These are phyloP conservation scores for Eudyptes chrysolophus DNA, from an alignment of 2,113 vertebrate species.

Conservation along the genomic window DNA sequence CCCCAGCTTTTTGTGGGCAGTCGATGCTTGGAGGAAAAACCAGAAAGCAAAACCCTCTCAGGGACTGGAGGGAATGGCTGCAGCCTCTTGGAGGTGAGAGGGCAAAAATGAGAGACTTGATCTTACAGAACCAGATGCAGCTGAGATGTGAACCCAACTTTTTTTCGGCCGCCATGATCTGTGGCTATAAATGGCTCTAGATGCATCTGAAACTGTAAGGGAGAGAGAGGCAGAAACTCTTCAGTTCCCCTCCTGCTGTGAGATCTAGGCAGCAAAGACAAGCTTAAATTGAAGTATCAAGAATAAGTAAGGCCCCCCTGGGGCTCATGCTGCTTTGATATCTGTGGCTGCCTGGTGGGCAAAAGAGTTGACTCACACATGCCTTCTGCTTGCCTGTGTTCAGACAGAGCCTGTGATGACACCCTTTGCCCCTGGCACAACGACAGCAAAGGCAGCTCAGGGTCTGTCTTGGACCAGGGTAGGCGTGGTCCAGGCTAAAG, in stretches of 20 bases:
- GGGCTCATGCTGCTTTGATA: background rate
- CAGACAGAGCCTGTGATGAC: background rate
- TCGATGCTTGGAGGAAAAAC: background rate
- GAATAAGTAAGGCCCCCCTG: slow-evolving; percentile 23
- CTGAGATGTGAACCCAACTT: background rate
- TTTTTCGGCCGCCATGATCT: background rate
- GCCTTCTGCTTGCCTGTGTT: background rate
- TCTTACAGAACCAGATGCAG: background rate
- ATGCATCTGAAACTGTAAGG: background rate
- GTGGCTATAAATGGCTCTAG: slow-evolving; percentile 3
- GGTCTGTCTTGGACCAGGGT: background rate
- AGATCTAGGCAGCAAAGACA: background rate
- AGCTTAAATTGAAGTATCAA: slow-evolving; percentile 9
- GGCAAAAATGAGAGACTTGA: background rate
- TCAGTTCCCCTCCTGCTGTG: background rate
- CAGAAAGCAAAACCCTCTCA: background rate
- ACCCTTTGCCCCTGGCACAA: background rate
- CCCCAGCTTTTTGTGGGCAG: background rate
- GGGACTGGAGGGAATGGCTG: background rate
- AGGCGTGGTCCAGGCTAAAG: background rate
- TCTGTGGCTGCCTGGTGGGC: background rate
- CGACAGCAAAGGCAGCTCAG: background rate
- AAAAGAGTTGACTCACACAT: background rate
- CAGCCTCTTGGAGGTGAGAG: background rate
- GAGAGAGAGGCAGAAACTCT: background rate